Percentiles rank a stretch among this genome's conserved stretches.
Evolutionary conservation across 1,140 invertebrate genomes (phyloP).

Genomic region (Neodiprion virginianus): DNA sequence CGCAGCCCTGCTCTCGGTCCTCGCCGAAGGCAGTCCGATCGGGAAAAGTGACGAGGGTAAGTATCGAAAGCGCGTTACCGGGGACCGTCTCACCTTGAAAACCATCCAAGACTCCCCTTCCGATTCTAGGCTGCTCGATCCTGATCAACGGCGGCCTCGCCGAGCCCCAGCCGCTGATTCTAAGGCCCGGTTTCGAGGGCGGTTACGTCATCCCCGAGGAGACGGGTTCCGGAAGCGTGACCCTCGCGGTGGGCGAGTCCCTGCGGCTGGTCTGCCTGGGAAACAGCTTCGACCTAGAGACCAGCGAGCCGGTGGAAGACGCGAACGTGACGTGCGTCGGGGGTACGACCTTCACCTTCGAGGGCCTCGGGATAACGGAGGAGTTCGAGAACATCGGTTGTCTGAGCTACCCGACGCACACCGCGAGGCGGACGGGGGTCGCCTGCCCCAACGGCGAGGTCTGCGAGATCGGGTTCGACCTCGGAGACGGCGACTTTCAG

Average conservation of each 20-base stretch:
- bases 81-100: too few relatives aligned
- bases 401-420: slow-evolving; percentile 23
- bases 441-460: slow-evolving; percentile 16
- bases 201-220: slow-evolving; percentile 26
- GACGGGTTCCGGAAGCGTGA: slow-evolving; percentile 15
- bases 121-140: slow-evolving; percentile 19
- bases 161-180: slow-evolving; percentile 31
- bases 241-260: slow-evolving; percentile 25
- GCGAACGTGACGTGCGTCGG: slow-evolving; percentile 16
- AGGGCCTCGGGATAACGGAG: not conserved
- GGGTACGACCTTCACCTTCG: slow-evolving; percentile 17
- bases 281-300: slow-evolving; percentile 20
- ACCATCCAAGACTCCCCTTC: too few relatives aligned
- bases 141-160: slow-evolving; percentile 24
- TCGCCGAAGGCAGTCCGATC: too few relatives aligned
- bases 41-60: too few relatives aligned
- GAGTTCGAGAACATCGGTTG: slow-evolving; percentile 24
- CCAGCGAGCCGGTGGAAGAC: not conserved
- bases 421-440: slow-evolving; percentile 16
- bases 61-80: too few relatives aligned
- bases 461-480: slow-evolving; percentile 46
- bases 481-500: slow-evolving; percentile 23
- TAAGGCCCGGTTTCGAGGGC: slow-evolving; percentile 8
- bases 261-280: slow-evolving; percentile 35
- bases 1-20: too few relatives aligned